A percentile compares a stretch with the other conserved stretches of the same genome.
Conservation (phyloP, 92 coral and sea anemone genomes). For the Phymanthus crucifer region DNA sequence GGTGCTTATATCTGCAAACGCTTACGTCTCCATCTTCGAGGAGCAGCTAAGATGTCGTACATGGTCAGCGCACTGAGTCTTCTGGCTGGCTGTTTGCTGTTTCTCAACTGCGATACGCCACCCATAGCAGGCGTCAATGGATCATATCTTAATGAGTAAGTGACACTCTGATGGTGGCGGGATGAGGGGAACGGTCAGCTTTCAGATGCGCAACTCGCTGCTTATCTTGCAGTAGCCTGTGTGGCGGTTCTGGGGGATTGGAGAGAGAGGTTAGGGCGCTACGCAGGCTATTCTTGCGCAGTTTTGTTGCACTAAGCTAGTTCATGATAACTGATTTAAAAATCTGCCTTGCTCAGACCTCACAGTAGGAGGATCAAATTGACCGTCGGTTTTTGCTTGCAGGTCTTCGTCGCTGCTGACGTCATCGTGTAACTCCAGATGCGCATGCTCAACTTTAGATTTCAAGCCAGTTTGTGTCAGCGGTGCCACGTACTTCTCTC, state of each 20-base stretch:
- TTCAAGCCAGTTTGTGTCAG: constrained; percentile 69
- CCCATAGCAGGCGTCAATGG: constrained; percentile 61
- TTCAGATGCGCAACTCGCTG: no score
- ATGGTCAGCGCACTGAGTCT: constrained; percentile 57
- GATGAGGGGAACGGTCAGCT: no score
- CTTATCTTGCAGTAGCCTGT: no score
- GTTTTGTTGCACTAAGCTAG: no score
- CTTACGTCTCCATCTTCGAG: constrained; percentile 52
- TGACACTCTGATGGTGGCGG: no score
- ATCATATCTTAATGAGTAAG: constrained; percentile 55
- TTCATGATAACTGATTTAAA: no score
- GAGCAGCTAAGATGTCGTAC: constrained; percentile 89
- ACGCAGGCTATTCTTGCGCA: no score
- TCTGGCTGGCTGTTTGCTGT: constrained; percentile 49
- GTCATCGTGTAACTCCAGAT: constrained; percentile 57
- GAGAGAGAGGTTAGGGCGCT: no score
- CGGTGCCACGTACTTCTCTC: constrained; percentile 61
- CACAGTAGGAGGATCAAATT: no score
- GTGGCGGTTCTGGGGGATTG: no score
- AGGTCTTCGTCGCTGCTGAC: constrained; percentile 51
- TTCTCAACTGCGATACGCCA: constrained; percentile 57
- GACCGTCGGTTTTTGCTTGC: neutral
- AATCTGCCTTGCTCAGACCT: no score
- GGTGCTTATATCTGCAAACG: constrained; percentile 85
- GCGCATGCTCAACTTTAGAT: constrained; percentile 46